Base-by-base conservation (phyloP, 1,140 invertebrate genomes). In the Pinna nobilis region DNA sequence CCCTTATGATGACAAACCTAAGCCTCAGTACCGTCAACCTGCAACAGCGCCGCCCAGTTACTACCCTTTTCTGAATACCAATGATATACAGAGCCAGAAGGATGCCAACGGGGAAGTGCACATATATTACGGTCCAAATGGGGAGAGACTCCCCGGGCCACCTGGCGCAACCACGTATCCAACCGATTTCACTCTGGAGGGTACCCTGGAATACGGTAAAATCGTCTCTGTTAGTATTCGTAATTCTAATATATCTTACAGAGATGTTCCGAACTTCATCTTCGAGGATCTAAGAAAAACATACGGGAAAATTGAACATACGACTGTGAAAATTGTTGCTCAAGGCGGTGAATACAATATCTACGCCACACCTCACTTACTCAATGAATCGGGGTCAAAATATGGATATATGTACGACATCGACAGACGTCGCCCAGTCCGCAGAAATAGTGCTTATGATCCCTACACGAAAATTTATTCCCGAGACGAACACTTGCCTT, bases 111-210 rank as follows among this genome's bases (percentile, higher is more conserved):
- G 30, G 11, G 69, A 70, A 55, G 35, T 64, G 2, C 69, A 70
- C n/a, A 39, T 53, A 18, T 70, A 53, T 44, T 70, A 70, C 32
- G 69, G 69, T 37, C 69, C 69, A 6, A 70, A 70, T 15, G 69
- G 69, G 18, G 69, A 70, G 64, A 51, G 60, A 44, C 35, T 70
- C 1, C 60, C 69, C 0, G 69, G 69, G 18, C 69, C 69, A 13
- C 41, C 51, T 5, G 9, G 47, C 9, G 30, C 15, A 28, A 25
- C 44, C 18, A 32, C 9, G 6, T 65, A 50, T 33, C 69, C 69
- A 20, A 53, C 35, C 20, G 60, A 70, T 28, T 70, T 70, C 33
- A 70, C 49, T 39, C 37, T 70, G 15, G 69, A 70, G 44, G 59
- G 57, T 28, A 70, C 49, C 0, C 37, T 70, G n/a, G 69, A 70